phyloP scores from a whole-genome alignment of 1,140 invertebrate genomes.

The Contarinia nasturtii region DNA sequence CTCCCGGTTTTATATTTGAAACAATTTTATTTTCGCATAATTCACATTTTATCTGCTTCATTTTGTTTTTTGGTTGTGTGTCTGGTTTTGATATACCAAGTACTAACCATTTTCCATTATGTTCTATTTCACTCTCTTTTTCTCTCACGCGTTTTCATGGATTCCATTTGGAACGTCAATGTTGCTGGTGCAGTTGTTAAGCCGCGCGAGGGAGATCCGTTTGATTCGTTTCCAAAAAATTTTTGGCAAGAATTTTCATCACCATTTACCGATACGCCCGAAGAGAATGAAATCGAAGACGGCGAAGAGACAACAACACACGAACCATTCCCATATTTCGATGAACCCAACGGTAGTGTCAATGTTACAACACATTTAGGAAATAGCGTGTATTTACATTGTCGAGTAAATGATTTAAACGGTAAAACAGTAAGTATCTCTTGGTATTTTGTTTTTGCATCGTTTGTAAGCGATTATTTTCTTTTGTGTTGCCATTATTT shows the following conservation, averaged over 20 bases:
- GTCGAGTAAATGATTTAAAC: conserved; percentile 47
- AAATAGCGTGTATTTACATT: conserved; percentile 42
- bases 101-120: no score
- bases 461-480: no score
- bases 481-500: no score
- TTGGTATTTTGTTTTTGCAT: background rate
- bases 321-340: conserved; percentile 40
- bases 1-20: no score
- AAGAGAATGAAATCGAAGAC: conserved; percentile 20
- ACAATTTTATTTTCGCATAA: no score
- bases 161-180: no score
- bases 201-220: conserved; percentile 21
- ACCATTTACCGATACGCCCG: conserved; percentile 31
- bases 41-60: no score
- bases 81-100: no score
- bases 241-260: conserved; percentile 39
- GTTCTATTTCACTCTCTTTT: no score
- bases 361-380: conserved; percentile 50
- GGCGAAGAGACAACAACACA: conserved; percentile 28
- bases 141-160: no score
- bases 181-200: conserved; percentile 19
- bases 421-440: conserved; percentile 44
- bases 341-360: conserved; percentile 31
- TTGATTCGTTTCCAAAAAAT: conserved; percentile 28
- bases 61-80: no score